These are phyloP conservation scores for Acanthurus leucopareius DNA, from an alignment of 2,797 vertebrate genomes.

Conservation along the genomic window DNA sequence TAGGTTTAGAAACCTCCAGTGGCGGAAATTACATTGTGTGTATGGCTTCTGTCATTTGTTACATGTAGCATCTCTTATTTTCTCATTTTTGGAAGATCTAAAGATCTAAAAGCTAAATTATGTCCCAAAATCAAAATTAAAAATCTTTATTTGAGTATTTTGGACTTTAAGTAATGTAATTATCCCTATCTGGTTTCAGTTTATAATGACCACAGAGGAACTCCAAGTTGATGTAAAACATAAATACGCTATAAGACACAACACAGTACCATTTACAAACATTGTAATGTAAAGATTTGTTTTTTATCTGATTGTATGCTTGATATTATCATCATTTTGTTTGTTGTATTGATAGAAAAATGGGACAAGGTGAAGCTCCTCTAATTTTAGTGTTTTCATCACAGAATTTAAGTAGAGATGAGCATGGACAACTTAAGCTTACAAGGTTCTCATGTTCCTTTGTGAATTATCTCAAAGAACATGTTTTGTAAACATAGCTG, in stretches of 20 bases:
- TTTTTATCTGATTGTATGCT: not conserved
- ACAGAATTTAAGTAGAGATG: constrained; percentile 25
- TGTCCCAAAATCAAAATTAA: not conserved
- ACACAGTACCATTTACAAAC: not conserved
- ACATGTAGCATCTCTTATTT: not conserved
- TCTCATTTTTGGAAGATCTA: not conserved
- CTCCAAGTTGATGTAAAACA: too few species aligned
- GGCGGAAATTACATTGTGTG: too few species aligned
- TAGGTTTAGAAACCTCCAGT: too few species aligned
- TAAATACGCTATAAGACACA: not conserved
- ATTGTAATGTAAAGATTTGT: not conserved
- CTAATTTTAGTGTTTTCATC: constrained; percentile 15
- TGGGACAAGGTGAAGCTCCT: constrained; percentile 9
- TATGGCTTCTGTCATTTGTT: not conserved
- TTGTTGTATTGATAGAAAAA: constrained; percentile 8
- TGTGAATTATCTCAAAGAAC: constrained; percentile 23
- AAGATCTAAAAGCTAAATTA: not conserved
- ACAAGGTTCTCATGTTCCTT: not conserved
- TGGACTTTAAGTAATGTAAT: not conserved
- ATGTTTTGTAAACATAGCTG: constrained; percentile 31
- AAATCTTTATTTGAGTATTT: too few species aligned
- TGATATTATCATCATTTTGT: not conserved
- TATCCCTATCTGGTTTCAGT: not conserved
- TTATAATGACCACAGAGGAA: not conserved
- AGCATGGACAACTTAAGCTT: constrained; percentile 15